These are phyloP conservation scores for Agonopterix arenella DNA, from an alignment of 2,888 invertebrate species.

Conservation along the genomic window DNA sequence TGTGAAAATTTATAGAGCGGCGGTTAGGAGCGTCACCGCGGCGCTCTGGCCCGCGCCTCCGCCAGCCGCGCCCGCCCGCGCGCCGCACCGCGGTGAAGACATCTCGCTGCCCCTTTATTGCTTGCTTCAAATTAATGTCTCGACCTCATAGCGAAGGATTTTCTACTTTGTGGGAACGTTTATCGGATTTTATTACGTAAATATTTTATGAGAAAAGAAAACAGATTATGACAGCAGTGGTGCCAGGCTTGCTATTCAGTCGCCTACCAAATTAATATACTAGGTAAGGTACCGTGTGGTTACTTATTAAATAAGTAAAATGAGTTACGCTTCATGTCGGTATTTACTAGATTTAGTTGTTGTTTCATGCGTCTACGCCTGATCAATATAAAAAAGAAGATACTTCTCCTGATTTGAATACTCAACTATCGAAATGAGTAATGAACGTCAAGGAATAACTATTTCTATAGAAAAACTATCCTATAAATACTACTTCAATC, in stretches of 20 bases:
- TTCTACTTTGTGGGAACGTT: conserved; percentile 64
- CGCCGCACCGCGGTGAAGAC: conserved; percentile 43
- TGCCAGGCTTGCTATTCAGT: too few relatives aligned
- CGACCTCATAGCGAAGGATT: conserved; percentile 58
- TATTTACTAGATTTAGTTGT: too few relatives aligned
- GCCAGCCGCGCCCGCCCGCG: conserved; percentile 17
- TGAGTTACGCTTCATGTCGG: not conserved
- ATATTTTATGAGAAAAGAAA: conserved; percentile 50
- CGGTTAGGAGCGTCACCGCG: conserved; percentile 56
- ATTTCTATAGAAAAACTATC: too few relatives aligned
- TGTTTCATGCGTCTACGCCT: too few relatives aligned
- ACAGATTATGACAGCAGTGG: conserved; percentile 8
- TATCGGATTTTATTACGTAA: conserved; percentile 62
- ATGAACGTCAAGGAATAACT: too few relatives aligned
- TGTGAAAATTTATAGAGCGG: conserved; percentile 62
- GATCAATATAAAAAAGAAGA: too few relatives aligned
- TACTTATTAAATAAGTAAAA: not conserved
- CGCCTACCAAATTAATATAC: too few relatives aligned
- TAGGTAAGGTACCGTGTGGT: conserved; percentile 4
- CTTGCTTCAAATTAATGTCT: conserved; percentile 73
- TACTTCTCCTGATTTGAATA: too few relatives aligned
- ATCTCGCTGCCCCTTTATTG: conserved; percentile 70
- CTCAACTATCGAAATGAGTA: too few relatives aligned
- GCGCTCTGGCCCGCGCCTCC: conserved; percentile 22
- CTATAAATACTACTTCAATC: not conserved